Evolutionary conservation across 2,113 vertebrate species (phyloP).

Genomic region (Paratilapia polleni): DNA sequence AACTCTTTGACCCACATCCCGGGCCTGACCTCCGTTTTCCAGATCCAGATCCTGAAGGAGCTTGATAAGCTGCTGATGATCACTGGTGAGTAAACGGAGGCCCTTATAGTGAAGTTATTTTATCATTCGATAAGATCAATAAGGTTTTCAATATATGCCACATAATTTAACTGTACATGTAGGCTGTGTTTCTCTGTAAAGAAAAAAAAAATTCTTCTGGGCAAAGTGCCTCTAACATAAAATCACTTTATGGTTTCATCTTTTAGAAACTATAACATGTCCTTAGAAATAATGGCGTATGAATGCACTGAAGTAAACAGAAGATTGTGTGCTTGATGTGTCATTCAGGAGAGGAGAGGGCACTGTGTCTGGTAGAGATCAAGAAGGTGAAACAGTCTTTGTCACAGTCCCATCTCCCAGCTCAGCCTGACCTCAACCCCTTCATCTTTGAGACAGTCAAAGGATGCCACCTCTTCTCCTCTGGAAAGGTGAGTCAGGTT

Average conservation of each 20-base stretch:
- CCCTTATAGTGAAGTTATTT: background rate
- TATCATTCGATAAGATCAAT: background rate
- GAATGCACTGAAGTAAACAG: background rate
- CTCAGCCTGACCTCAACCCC: constrained; percentile 91
- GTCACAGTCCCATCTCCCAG: constrained; percentile 96
- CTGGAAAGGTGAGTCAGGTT: constrained; percentile 87
- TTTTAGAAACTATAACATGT: background rate
- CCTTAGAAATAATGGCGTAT: background rate
- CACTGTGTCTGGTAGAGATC: constrained; percentile 93
- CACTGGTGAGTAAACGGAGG: constrained; percentile 82
- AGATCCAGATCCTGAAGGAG: constrained; percentile 97
- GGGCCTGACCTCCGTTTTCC: constrained; percentile 94
- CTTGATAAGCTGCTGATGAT: constrained; percentile 98
- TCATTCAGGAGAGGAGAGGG: constrained; percentile 89
- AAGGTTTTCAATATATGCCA: background rate
- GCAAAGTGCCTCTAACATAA: background rate
- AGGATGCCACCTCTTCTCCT: constrained; percentile 96
- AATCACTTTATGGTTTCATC: background rate
- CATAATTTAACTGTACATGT: background rate
- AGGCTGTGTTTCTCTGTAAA: background rate
- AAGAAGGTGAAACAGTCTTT: constrained; percentile 98
- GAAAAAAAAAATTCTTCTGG: background rate
- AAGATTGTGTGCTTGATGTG: constrained; percentile 14
- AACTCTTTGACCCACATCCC: constrained; percentile 96
- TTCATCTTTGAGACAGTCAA: constrained; percentile 95